Conservation (phyloP, 2,113 vertebrate species). For the Bucco capensis region DNA sequence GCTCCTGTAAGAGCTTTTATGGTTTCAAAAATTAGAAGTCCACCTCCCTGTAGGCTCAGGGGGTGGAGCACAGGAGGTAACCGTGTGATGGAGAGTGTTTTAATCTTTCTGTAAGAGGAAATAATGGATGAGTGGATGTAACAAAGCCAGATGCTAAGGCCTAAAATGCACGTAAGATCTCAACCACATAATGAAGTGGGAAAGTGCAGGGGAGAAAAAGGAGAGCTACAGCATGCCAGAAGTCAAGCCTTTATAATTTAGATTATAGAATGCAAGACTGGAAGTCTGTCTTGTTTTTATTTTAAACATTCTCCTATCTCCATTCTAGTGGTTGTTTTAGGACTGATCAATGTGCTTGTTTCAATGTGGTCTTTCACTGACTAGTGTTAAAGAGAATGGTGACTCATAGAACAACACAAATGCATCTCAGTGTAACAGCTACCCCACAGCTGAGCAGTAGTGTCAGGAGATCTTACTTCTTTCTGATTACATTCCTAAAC, state of each 20-base stretch:
- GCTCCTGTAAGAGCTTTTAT: background rate
- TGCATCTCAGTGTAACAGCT: background rate
- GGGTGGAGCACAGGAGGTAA: background rate
- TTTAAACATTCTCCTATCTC: background rate
- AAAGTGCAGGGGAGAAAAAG: background rate
- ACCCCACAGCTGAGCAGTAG: background rate
- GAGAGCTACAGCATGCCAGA: background rate
- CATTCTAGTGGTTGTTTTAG: background rate
- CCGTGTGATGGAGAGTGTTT: background rate
- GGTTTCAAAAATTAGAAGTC: background rate
- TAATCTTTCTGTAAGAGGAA: background rate
- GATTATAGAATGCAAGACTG: background rate
- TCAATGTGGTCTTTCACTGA: background rate
- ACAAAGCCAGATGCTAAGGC: background rate
- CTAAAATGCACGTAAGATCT: background rate
- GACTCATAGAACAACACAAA: background rate
- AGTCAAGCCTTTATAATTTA: background rate
- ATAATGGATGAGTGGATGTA: background rate
- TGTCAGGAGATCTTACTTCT: background rate
- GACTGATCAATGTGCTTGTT: background rate
- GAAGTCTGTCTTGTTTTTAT: background rate
- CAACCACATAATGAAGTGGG: background rate
- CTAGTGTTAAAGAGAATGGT: background rate
- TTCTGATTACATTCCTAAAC: background rate
- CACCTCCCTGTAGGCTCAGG: background rate